These are phyloP conservation scores for Erebia ligea DNA, from an alignment of 2,888 invertebrate species.

Conservation along the genomic window DNA sequence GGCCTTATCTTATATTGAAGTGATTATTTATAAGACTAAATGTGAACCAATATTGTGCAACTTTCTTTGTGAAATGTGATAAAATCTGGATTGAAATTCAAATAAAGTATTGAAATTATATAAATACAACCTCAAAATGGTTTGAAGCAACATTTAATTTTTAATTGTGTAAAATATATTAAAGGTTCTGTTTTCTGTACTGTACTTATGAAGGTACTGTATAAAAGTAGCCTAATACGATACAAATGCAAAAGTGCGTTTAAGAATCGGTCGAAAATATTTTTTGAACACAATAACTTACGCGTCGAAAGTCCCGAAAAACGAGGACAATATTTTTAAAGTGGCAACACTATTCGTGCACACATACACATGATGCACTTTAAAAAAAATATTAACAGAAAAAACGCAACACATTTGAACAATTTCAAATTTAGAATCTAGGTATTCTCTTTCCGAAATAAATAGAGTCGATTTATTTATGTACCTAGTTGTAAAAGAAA, in stretches of 20 bases:
- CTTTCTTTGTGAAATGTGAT: too few species aligned
- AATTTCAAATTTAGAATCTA: slow-evolving; percentile 7
- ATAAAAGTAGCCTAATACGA: too few species aligned
- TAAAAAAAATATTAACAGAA: slow-evolving; percentile 1
- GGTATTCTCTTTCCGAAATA: slow-evolving; percentile 9
- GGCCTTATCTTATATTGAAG: too few species aligned
- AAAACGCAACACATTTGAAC: slow-evolving; percentile 4
- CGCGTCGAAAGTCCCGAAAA: background rate
- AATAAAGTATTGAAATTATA: too few species aligned
- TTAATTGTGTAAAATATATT: too few species aligned
- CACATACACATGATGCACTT: background rate
- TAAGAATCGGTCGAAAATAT: background rate
- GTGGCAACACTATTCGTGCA: slow-evolving; percentile 35
- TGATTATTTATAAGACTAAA: too few species aligned
- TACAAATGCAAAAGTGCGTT: background rate
- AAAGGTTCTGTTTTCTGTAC: too few species aligned
- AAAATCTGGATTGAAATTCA: too few species aligned
- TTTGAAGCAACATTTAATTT: too few species aligned
- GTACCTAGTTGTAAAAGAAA: background rate
- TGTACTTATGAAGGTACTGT: too few species aligned
- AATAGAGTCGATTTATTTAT: slow-evolving; percentile 13
- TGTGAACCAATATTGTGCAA: too few species aligned
- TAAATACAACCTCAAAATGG: too few species aligned
- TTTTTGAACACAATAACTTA: background rate
- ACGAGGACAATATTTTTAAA: slow-evolving; percentile 22